Evolutionary conservation across 2,797 vertebrate genomes (phyloP), one percentile per base, ranked within the genome.

Genomic region (Poeciliopsis turneri): DNA sequence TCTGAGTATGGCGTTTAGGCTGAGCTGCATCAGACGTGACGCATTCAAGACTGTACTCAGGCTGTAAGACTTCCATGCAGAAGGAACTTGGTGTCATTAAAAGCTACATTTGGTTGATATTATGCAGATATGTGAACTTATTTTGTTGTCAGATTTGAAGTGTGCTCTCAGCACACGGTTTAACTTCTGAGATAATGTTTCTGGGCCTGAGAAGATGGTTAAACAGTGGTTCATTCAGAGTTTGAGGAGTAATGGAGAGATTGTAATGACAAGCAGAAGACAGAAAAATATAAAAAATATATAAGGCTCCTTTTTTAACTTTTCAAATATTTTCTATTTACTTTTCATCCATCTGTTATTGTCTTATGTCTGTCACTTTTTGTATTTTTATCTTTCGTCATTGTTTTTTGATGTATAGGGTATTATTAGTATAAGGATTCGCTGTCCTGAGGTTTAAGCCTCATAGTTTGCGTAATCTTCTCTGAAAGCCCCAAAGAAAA

Each of bases 401-500:
- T 73, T 51, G 57, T 73, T 76, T 85, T 83, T 84, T 79, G 51
- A 82, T 72, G 71, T 64, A 51, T 73, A 53, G 66, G 71, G 55
- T 88, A 73, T 90, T 87, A 83, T 89, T 88, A 74, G 75, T 90
- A 81, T 89, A 82, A 89, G 86, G 85, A 84, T 76, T 68, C 74
- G 74, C 70, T 83, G 84, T 82, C 84, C 66, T 33, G 87, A 83
- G 89, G 72, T 78, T 87, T 72, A 59, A 39, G 57, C 80, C 71
- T 77, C 74, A 33, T 8, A 51, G 78, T 85, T 81, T 70, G 77
- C 53, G 80, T 74, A 81, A 84, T 87, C 78, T 75, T 28, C 76
- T 78, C 39, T 82, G 72, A 78, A 84, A 86, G 83, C 80, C 81
- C 75, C 77, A 86, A 90, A 88, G 71, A 80, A 90, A 85, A 90